These are phyloP conservation scores for Bacillus rossius DNA, from an alignment of 1,140 invertebrate genomes.

Conservation along the genomic window DNA sequence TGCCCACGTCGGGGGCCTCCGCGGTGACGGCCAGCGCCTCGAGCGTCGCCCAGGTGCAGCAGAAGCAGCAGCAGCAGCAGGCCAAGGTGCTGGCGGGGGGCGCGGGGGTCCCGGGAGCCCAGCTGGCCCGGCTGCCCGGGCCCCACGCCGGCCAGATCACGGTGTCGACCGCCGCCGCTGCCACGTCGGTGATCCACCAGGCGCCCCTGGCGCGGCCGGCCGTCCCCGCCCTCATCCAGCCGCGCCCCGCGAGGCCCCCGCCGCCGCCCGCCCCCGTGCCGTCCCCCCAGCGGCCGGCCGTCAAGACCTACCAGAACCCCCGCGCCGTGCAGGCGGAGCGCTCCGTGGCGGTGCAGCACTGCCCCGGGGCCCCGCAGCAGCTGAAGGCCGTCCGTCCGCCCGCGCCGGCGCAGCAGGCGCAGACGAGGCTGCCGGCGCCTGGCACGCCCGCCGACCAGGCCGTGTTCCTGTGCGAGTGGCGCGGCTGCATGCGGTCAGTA, in stretches of 20 bases:
- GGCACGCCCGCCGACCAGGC: background rate
- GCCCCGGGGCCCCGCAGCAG: too few relatives aligned
- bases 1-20: slow-evolving; percentile 4
- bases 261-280: slow-evolving; percentile 4
- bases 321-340: slow-evolving; percentile 39
- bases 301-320: slow-evolving; percentile 35
- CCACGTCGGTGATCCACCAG: too few relatives aligned
- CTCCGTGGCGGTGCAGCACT: slow-evolving; percentile 7
- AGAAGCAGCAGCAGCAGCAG: background rate
- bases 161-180: too few relatives aligned
- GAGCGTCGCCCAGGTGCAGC: background rate
- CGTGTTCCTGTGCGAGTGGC: slow-evolving; percentile 83
- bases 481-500: slow-evolving; percentile 75
- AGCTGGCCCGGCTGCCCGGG: too few relatives aligned
- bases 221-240: slow-evolving; percentile 23
- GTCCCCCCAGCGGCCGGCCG: too few relatives aligned
- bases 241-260: slow-evolving; percentile 34
- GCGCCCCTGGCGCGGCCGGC: too few relatives aligned
- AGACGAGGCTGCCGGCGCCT: background rate
- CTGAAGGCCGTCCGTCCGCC: background rate
- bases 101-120: too few relatives aligned
- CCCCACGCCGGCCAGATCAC: too few relatives aligned
- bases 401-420: background rate
- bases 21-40: too few relatives aligned
- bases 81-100: too few relatives aligned